Base-by-base conservation (phyloP, 1,140 invertebrate species). In the Hormaphis cornu region DNA sequence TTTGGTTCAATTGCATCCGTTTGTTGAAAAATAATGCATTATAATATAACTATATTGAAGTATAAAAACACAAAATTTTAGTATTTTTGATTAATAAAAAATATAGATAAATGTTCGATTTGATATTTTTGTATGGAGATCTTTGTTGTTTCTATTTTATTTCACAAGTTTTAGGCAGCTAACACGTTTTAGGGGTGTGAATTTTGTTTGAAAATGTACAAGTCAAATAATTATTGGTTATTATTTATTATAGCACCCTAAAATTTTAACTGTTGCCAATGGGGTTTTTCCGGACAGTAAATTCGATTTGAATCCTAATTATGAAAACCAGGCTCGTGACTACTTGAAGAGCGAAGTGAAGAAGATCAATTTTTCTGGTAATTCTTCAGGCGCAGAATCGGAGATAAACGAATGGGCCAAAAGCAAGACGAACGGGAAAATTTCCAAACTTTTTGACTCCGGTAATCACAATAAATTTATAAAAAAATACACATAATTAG, bases 301-400 rank as follows among this genome's bases (percentile, higher is more conserved):
- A 7, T 63, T 63, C 40, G 42, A 30, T 46, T 30, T 63, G 20
- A 63, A 9, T 20, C 9, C 26, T 14, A 26, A 46, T 30, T 63
- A 63, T 14, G n/a, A 18, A 7, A 28, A 63, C 20, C 24, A 20
- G 28, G 28, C n/a, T 30, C 40, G 42, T 20, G 46, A 63, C 2
- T 63, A 63, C 1, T 46, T 63, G n/a, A 46, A 63, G 1, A 28
- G 40, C 3, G 58, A 63, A 46, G 58, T 63, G 42, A 46, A n/a
- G 18, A 63, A 18, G 8, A 5, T 63, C 6, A 24, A 63, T 20
- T 63, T 63, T 12, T n/a, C 40, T 10, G 18, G 18, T 14, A 58
- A 40, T n/a, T 35, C 54, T 16, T n/a, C 20, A 3, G 28, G 40
- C 5, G 58, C 24, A 9, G 58, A 46, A 3, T 28, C 10, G n/a